phyloP scores from a whole-genome alignment of 2,113 vertebrate genomes.

The Philantomba maxwellii region DNA sequence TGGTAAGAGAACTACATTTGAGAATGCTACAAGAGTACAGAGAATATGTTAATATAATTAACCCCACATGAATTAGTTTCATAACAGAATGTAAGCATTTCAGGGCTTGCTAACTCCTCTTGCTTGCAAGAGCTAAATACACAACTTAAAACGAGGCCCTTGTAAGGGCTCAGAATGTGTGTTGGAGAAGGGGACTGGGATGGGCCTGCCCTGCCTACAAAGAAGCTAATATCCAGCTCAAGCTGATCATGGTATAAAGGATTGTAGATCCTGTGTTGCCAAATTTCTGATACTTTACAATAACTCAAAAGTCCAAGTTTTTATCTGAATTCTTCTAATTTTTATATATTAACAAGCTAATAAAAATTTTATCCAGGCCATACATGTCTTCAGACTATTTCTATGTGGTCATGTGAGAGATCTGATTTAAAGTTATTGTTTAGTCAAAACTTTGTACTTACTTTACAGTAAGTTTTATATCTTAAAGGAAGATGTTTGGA shows the following conservation, averaged over 20 bases:
- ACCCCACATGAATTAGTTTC: background rate
- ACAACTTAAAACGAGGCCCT: background rate
- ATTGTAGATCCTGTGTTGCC: rapidly evolving
- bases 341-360: background rate
- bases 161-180: rapidly evolving
- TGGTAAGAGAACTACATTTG: background rate
- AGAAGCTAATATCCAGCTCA: background rate
- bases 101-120: background rate
- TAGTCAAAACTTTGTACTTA: background rate
- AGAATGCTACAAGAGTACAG: background rate
- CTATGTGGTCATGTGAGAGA: background rate
- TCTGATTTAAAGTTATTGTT: background rate
- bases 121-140: background rate
- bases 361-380: background rate
- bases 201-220: background rate
- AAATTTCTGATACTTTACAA: background rate
- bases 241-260: background rate
- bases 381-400: background rate
- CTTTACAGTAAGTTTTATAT: background rate
- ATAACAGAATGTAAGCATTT: conserved; percentile 1
- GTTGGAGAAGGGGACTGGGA: rapidly evolving
- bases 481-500: background rate
- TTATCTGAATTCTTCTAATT: background rate
- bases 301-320: background rate
- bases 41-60: background rate